Evolutionary conservation across 1,140 invertebrate species (phyloP).

Genomic region (Phthorimaea operculella): DNA sequence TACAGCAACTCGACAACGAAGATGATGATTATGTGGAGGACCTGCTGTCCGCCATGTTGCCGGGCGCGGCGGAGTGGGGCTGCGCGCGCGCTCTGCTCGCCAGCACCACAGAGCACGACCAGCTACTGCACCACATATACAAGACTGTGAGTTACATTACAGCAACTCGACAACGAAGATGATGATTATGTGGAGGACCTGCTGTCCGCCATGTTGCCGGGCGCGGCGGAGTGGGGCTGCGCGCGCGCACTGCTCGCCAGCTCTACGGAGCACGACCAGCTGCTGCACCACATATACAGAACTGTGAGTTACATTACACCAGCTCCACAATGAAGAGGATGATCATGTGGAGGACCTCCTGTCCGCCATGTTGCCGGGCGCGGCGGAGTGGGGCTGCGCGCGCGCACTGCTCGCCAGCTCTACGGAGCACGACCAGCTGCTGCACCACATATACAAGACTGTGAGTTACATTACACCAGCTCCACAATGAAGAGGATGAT

Average conservation of each 20-base stretch:
- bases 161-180: too few relatives aligned
- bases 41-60: background rate
- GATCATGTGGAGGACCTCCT: background rate
- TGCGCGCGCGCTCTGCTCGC: background rate
- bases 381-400: background rate
- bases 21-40: too few relatives aligned
- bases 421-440: background rate
- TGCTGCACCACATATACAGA: background rate
- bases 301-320: too few relatives aligned
- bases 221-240: background rate
- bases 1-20: too few relatives aligned
- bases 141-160: too few relatives aligned
- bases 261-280: background rate
- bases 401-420: background rate
- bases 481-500: too few relatives aligned
- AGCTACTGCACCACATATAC: background rate
- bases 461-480: too few relatives aligned
- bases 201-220: background rate
- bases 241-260: background rate
- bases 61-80: background rate
- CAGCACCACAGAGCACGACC: background rate
- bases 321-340: too few relatives aligned
- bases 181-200: too few relatives aligned
- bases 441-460: too few relatives aligned
- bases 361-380: background rate